phyloP scores from a whole-genome alignment of 2,113 vertebrate genomes.

The Istiophorus platypterus region DNA sequence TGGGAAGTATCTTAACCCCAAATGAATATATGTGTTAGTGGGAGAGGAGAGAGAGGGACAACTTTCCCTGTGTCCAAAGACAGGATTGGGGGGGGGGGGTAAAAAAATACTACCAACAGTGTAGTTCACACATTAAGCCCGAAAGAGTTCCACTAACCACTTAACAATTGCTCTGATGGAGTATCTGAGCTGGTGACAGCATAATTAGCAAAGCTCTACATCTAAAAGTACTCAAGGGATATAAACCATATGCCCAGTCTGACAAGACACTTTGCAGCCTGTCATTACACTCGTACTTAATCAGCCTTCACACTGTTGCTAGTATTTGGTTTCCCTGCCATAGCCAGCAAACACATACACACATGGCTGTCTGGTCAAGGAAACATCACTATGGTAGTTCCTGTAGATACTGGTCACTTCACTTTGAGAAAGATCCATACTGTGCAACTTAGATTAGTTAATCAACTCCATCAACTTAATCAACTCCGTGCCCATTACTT shows the following conservation, averaged over 20 bases:
- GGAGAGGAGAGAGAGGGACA: neutral
- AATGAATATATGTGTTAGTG: neutral
- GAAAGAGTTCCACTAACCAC: conserved; percentile 16
- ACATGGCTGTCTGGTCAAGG: neutral
- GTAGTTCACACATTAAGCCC: neutral
- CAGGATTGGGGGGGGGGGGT: too few species aligned
- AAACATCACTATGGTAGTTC: neutral
- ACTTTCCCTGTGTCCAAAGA: neutral
- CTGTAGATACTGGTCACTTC: neutral
- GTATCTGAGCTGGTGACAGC: conserved; percentile 16
- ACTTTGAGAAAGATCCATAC: conserved; percentile 4
- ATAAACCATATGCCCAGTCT: conserved; percentile 38
- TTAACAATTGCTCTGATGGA: conserved; percentile 28
- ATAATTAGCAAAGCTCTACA: conserved; percentile 12
- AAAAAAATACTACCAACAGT: neutral
- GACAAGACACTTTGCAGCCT: conserved; percentile 30
- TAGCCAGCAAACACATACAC: neutral
- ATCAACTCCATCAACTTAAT: neutral
- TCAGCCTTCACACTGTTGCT: neutral
- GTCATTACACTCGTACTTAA: conserved; percentile 19
- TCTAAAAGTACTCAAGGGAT: conserved; percentile 8
- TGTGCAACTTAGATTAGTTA: neutral
- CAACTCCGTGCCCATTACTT: neutral
- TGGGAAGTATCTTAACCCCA: too few species aligned
- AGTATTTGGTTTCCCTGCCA: neutral